phyloP scores from a whole-genome alignment of 2,888 invertebrate species.

The Troides aeacus region DNA sequence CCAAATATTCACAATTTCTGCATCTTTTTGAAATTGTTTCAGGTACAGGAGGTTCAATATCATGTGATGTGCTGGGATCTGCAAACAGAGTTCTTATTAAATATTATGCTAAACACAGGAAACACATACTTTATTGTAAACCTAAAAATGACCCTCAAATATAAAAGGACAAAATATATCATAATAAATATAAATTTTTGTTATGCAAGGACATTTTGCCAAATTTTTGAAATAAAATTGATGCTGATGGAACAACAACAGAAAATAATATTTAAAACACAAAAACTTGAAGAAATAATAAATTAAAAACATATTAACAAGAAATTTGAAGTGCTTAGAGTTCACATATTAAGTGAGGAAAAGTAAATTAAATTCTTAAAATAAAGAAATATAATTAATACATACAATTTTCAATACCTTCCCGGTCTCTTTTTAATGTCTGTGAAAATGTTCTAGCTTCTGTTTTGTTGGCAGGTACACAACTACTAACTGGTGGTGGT shows the following conservation, averaged over 20 bases:
- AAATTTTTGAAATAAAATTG: too few species aligned
- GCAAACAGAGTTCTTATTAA: neutral
- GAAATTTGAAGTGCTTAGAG: neutral
- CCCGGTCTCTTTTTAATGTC: slow-evolving; percentile 35
- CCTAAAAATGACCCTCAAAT: neutral
- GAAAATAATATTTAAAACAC: too few species aligned
- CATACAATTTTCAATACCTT: slow-evolving; percentile 32
- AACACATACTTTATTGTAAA: neutral
- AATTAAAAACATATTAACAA: too few species aligned
- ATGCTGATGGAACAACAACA: too few species aligned
- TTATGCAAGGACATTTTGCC: too few species aligned
- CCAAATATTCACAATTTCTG: slow-evolving; percentile 6
- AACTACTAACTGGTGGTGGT: slow-evolving; percentile 30
- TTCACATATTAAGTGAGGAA: neutral
- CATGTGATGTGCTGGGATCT: slow-evolving; percentile 6
- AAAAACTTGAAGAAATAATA: too few species aligned
- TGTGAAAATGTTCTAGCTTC: slow-evolving; percentile 28
- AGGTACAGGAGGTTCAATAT: neutral
- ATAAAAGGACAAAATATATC: neutral
- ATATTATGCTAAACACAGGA: neutral
- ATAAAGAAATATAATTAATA: slow-evolving; percentile 2
- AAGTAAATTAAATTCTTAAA: neutral
- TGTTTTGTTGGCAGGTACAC: slow-evolving; percentile 30
- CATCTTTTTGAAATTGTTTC: slow-evolving; percentile 5
- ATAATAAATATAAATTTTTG: too few species aligned